These are phyloP conservation scores for Callosobruchus maculatus DNA, from an alignment of 2,888 invertebrate species.

Conservation along the genomic window DNA sequence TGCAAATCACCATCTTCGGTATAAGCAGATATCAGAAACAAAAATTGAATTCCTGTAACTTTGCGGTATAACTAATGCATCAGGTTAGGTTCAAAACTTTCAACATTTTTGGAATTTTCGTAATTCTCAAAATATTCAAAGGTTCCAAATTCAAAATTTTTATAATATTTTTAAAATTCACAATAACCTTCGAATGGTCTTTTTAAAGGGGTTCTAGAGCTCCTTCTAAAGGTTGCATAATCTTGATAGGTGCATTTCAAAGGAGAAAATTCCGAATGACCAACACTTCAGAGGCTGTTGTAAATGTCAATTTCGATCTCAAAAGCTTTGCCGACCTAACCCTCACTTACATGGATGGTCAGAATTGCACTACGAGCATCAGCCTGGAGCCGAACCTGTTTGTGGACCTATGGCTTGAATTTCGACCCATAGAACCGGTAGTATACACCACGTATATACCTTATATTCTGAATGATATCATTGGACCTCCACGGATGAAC, in stretches of 20 bases:
- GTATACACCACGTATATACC: conserved; percentile 60
- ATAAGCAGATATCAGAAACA: too few species aligned
- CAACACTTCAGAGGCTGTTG: conserved; percentile 36
- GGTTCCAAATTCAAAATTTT: too few species aligned
- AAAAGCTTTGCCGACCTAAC: conserved; percentile 43
- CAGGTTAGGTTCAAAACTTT: too few species aligned
- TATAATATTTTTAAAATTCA: too few species aligned
- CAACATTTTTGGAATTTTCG: too few species aligned
- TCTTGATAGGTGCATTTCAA: conserved; percentile 36
- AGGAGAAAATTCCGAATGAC: conserved; percentile 32
- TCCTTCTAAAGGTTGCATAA: too few species aligned
- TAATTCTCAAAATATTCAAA: too few species aligned
- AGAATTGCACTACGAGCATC: conserved; percentile 17
- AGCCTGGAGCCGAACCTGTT: conserved; percentile 33
- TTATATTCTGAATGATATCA: conserved; percentile 55
- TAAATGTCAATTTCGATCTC: conserved; percentile 37
- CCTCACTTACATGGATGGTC: conserved; percentile 30
- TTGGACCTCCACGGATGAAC: conserved; percentile 54
- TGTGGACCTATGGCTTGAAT: conserved; percentile 43
- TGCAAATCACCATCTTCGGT: too few species aligned
- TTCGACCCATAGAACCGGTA: conserved; percentile 45
- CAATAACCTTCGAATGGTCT: too few species aligned
- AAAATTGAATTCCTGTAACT: too few species aligned
- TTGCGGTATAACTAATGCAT: too few species aligned
- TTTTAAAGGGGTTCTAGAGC: too few species aligned